Evolutionary conservation across 2,888 invertebrate species (phyloP).

Genomic region (Sinodicranocentrus sp.): DNA sequence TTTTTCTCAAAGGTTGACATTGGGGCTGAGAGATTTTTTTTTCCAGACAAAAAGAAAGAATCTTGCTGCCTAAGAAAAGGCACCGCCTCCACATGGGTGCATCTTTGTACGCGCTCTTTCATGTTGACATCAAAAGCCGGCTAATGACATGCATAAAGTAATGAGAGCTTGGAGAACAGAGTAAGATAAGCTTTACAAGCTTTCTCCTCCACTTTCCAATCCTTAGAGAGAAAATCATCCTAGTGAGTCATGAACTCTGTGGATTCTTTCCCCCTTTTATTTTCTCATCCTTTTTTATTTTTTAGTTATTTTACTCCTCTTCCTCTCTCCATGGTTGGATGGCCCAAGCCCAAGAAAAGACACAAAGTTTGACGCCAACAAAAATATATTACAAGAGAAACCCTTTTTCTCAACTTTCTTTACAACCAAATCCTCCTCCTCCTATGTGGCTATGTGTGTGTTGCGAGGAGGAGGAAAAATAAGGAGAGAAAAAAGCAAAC

Average conservation of each 20-base stretch:
- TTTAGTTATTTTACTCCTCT: background rate
- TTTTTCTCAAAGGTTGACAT: too few species aligned
- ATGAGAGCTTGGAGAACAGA: constrained; percentile 45
- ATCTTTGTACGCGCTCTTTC: constrained; percentile 15
- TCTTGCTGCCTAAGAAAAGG: too few species aligned
- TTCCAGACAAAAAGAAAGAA: too few species aligned
- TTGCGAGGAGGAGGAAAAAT: background rate
- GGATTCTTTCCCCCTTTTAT: constrained; percentile 12
- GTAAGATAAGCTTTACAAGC: constrained; percentile 48
- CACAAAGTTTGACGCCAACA: background rate
- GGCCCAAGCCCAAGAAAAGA: background rate
- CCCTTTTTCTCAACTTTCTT: too few species aligned
- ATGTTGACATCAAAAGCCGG: constrained; percentile 62
- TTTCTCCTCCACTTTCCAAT: constrained; percentile 20
- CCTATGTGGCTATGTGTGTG: too few species aligned
- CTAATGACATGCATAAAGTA: constrained; percentile 68
- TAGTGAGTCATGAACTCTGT: too few species aligned
- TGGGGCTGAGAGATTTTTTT: too few species aligned
- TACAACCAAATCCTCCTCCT: too few species aligned
- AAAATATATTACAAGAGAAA: too few species aligned
- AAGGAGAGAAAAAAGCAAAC: background rate
- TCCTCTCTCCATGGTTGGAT: background rate
- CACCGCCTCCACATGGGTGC: too few species aligned
- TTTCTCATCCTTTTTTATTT: constrained; percentile 1
- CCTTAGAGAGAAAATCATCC: too few species aligned